Percentiles rank a stretch among this genome's conserved stretches.
Conservation (phyloP, 2,888 invertebrate genomes). For the Macrophya alboannulata region DNA sequence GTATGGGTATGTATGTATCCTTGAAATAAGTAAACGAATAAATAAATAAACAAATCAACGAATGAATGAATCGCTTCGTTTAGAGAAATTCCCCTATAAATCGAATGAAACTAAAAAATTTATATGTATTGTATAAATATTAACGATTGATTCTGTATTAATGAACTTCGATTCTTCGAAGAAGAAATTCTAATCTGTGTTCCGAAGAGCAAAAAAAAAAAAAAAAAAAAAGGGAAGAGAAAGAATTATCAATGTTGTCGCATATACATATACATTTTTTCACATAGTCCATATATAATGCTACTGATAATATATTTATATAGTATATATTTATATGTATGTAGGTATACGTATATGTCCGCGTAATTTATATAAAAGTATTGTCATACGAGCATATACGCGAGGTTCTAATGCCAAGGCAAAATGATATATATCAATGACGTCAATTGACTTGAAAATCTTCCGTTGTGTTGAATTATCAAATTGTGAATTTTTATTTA, state of each 20-base stretch:
- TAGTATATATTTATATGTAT: neutral
- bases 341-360: neutral
- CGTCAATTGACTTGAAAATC: slow-evolving; percentile 37
- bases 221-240: neutral
- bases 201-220: neutral
- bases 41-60: no score
- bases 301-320: neutral
- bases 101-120: no score
- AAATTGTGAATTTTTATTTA: neutral
- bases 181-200: neutral
- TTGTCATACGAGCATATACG: slow-evolving; percentile 1
- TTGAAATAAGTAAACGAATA: no score
- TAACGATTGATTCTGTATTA: no score
- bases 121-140: no score
- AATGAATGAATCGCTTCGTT: no score
- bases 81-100: no score
- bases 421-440: slow-evolving; percentile 10
- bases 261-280: neutral
- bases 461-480: slow-evolving; percentile 16
- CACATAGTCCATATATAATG: no score
- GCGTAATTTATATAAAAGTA: slow-evolving; percentile 1
- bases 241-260: neutral
- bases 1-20: no score
- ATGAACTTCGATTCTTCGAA: no score
- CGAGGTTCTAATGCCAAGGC: slow-evolving; percentile 28